phyloP scores from a whole-genome alignment of 2,888 invertebrate species.

The Dorcus parallelipipedus region DNA sequence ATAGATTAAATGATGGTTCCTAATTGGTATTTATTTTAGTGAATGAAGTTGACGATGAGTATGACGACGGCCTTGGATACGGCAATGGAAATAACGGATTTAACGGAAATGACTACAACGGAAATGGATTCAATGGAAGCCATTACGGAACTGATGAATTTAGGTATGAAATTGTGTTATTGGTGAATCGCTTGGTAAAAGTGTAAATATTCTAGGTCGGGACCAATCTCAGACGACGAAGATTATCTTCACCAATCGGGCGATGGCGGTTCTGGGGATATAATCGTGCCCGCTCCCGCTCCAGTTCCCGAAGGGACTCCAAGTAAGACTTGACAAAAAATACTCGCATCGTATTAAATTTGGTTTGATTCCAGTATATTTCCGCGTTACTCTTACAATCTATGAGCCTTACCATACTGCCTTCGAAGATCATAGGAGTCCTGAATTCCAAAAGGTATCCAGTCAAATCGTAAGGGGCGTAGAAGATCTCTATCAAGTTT shows the following conservation, averaged over 20 bases:
- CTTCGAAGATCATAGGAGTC: constrained; percentile 60
- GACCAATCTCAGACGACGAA: constrained; percentile 24
- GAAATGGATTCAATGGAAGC: no score
- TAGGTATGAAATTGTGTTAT: no score
- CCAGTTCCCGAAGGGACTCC: no score
- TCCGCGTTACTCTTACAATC: no score
- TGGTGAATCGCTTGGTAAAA: no score
- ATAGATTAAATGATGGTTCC: no score
- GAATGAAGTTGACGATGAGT: neutral
- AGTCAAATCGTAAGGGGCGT: constrained; percentile 58
- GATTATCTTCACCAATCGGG: constrained; percentile 5
- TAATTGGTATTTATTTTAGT: neutral
- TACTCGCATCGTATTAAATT: neutral
- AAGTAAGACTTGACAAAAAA: neutral
- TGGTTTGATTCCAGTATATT: no score
- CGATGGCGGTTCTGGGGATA: neutral
- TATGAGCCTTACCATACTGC: constrained; percentile 35
- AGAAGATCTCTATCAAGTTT: constrained; percentile 53
- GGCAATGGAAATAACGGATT: neutral
- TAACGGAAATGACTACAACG: no score
- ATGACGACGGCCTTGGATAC: neutral
- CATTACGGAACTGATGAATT: no score
- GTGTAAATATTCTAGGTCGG: no score
- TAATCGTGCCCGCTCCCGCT: no score
- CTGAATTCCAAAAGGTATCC: constrained; percentile 58